Evolutionary conservation across 2,888 invertebrate species (phyloP).

Genomic region (Caenorhabditis zanzibari): DNA sequence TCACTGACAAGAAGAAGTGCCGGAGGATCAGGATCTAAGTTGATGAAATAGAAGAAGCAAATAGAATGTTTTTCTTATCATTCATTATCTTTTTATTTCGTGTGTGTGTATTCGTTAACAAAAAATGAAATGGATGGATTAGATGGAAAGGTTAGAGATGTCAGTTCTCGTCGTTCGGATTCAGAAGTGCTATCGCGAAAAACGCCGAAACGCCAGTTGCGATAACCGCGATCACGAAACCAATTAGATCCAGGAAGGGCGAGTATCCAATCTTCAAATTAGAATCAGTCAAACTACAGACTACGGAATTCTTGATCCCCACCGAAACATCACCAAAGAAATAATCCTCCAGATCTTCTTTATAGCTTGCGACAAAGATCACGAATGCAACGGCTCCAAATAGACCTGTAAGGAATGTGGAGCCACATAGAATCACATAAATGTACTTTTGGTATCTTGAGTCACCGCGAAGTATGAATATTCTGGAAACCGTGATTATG

Average conservation of each 20-base stretch:
- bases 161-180: conserved; percentile 41
- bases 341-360: conserved; percentile 11
- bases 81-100: conserved; percentile 40
- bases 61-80: conserved; percentile 56
- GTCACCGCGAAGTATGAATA: conserved; percentile 49
- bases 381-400: conserved; percentile 58
- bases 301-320: neutral
- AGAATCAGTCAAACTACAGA: conserved; percentile 15
- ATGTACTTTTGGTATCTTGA: conserved; percentile 48
- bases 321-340: conserved; percentile 47
- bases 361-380: conserved; percentile 53
- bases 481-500: conserved; percentile 11
- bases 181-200: conserved; percentile 58
- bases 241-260: conserved; percentile 57
- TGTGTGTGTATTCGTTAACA: conserved; percentile 21
- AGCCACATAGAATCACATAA: conserved; percentile 30
- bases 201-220: conserved; percentile 60
- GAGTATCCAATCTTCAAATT: conserved; percentile 64
- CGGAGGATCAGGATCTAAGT: conserved; percentile 49
- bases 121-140: conserved; percentile 8
- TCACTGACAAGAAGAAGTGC: conserved; percentile 39
- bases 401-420: conserved; percentile 36
- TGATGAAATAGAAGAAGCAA: conserved; percentile 46
- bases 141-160: neutral
- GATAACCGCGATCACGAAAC: conserved; percentile 40